Evolutionary conservation across 2,113 vertebrate genomes (phyloP).

Genomic region (Zeus faber): DNA sequence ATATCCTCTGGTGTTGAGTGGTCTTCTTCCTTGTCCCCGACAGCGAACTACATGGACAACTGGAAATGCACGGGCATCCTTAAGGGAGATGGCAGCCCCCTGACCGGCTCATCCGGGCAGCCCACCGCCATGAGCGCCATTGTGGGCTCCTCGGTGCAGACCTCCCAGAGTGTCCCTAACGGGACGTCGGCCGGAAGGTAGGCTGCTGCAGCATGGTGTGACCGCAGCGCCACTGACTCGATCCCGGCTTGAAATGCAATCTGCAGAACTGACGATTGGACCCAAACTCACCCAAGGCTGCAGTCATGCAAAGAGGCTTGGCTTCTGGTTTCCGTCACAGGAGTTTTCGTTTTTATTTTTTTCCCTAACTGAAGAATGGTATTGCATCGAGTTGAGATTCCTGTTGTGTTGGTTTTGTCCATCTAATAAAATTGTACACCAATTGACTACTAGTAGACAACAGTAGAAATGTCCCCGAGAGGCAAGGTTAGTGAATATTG

Average conservation of each 20-base stretch:
- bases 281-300: constrained; percentile 39
- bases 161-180: constrained; percentile 84
- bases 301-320: constrained; percentile 67
- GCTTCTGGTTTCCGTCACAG: constrained; percentile 33
- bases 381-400: too few relatives aligned
- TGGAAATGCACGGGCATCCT: constrained; percentile 98
- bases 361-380: too few relatives aligned
- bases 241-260: constrained; percentile 10
- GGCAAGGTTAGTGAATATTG: too few relatives aligned
- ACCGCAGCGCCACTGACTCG: constrained; percentile 38
- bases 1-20: too few relatives aligned
- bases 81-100: constrained; percentile 94
- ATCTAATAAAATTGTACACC: too few relatives aligned
- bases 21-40: not conserved
- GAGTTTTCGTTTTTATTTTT: too few relatives aligned
- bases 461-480: too few relatives aligned
- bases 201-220: constrained; percentile 60
- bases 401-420: too few relatives aligned
- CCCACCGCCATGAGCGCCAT: constrained; percentile 83
- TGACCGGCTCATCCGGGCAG: constrained; percentile 84
- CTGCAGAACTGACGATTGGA: constrained; percentile 48
- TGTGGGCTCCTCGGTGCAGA: constrained; percentile 78
- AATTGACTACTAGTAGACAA: too few relatives aligned
- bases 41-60: constrained; percentile 99
- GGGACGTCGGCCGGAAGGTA: constrained; percentile 92